Conservation (phyloP, 2,113 vertebrate genomes). For the Caloenas nicobarica region DNA sequence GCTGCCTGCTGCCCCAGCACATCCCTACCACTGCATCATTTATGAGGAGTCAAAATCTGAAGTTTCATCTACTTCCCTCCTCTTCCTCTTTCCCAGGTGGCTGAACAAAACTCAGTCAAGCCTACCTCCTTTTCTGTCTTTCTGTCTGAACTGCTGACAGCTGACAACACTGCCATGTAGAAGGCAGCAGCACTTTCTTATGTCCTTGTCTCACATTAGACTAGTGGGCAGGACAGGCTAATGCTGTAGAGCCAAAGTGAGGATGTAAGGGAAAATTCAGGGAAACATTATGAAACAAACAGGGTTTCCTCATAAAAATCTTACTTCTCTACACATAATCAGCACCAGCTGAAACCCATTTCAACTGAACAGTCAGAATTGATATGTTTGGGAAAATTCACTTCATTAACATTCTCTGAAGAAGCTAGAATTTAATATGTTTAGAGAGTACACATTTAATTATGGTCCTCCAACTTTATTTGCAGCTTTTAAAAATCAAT, state of each 20-base stretch:
- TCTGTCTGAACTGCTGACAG: background rate
- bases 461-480: slow-evolving; percentile 51
- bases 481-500: slow-evolving; percentile 46
- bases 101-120: background rate
- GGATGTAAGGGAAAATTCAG: background rate
- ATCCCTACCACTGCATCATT: background rate
- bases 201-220: background rate
- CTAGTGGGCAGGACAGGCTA: background rate
- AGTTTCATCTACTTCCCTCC: background rate
- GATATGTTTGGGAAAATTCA: slow-evolving; percentile 58
- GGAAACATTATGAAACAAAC: background rate
- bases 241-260: background rate
- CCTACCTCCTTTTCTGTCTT: background rate
- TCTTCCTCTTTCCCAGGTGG: background rate
- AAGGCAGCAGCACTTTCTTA: background rate
- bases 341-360: slow-evolving; percentile 57
- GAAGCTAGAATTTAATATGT: slow-evolving; percentile 57
- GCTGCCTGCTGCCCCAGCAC: background rate
- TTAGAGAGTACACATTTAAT: slow-evolving; percentile 58
- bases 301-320: background rate
- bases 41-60: background rate
- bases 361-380: slow-evolving; percentile 58
- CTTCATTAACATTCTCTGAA: slow-evolving; percentile 65
- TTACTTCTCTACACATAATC: slow-evolving; percentile 5
- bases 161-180: background rate